These are phyloP conservation scores for Struthidea cinerea DNA, from an alignment of 2,113 vertebrate species.

Conservation along the genomic window DNA sequence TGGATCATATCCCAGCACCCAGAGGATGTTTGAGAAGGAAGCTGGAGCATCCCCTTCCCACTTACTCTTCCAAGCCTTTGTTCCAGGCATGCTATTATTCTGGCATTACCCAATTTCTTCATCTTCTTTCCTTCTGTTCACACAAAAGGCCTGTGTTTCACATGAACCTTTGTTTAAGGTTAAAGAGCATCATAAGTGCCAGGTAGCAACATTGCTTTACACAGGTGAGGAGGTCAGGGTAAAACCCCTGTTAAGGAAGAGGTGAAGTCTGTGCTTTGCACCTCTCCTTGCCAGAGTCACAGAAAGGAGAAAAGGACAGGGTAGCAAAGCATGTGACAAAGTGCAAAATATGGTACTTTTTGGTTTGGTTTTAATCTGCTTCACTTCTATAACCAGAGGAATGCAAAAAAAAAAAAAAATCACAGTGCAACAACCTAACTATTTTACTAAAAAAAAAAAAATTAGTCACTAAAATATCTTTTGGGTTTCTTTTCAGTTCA, in stretches of 20 bases:
- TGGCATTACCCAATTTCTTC: background rate
- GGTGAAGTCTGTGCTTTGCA: background rate
- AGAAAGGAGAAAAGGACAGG: background rate
- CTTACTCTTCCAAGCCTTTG: background rate
- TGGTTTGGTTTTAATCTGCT: background rate
- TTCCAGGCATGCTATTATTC: background rate
- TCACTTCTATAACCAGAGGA: background rate
- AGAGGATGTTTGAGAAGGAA: background rate
- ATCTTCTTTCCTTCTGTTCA: background rate
- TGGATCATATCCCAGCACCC: background rate
- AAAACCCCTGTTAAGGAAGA: background rate
- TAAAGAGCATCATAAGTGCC: background rate
- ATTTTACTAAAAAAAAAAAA: background rate
- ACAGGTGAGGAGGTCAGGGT: accelerated
- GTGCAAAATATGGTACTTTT: background rate
- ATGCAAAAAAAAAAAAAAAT: background rate
- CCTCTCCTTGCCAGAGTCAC: background rate
- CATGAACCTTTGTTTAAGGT: background rate
- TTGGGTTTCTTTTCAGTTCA: background rate
- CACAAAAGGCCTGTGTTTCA: conserved; percentile 31
- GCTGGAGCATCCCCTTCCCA: background rate
- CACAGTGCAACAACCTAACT: background rate
- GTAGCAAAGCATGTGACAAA: background rate
- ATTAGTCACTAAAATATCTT: background rate
- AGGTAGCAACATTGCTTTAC: background rate